A percentile compares a stretch with the other conserved stretches of the same genome.
Conservation (phyloP, 2,797 vertebrate genomes). For the Clangula hyemalis region DNA sequence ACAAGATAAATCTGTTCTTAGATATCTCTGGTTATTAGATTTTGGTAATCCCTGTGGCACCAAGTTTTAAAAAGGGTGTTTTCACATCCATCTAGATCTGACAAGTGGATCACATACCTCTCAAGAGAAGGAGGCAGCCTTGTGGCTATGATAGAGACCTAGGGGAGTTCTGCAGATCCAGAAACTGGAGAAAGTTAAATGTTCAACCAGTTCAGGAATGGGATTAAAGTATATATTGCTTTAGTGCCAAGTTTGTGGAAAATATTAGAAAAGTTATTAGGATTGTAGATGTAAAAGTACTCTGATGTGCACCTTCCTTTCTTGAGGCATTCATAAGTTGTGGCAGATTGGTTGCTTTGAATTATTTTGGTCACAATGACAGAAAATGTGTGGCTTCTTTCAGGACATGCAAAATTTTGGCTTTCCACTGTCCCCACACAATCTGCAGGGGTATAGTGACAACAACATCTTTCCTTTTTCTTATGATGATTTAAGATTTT, state of each 20-base stretch:
- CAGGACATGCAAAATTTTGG: background rate
- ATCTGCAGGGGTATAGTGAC: background rate
- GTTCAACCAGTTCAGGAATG: background rate
- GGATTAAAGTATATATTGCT: background rate
- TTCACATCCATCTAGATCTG: background rate
- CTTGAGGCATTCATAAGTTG: background rate
- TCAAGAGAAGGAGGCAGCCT: background rate
- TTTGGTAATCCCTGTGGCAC: background rate
- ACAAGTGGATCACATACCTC: background rate
- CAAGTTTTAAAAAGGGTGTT: background rate
- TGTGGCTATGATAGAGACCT: background rate
- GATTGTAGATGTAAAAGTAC: background rate
- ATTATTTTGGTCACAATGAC: background rate
- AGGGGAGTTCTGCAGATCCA: background rate
- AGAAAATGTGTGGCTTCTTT: background rate
- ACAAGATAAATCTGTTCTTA: background rate
- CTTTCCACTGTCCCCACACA: background rate
- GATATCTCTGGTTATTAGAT: background rate
- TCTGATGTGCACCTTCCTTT: background rate
- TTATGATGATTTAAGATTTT: background rate
- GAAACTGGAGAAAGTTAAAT: background rate
- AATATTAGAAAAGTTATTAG: background rate
- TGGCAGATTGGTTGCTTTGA: background rate
- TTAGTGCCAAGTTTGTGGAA: background rate
- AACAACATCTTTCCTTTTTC: background rate